Base-by-base conservation (phyloP, 2,888 invertebrate genomes). In the Agrochola circellaris region DNA sequence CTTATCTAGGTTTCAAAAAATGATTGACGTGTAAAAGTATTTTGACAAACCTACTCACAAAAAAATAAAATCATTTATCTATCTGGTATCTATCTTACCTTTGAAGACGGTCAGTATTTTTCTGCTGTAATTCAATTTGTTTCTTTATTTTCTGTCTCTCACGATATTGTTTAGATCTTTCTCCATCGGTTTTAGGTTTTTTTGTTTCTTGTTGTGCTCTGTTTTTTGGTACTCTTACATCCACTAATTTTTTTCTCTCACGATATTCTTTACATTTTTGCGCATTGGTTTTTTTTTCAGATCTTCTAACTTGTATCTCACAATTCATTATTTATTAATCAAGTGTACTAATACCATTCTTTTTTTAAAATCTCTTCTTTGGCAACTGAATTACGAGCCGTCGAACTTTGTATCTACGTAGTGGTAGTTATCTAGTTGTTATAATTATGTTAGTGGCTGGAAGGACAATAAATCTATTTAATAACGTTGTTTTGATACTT, bases 181-280 rank as follows among this genome's bases (percentile, higher is more conserved):
- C 64, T 42, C n/a, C 2, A 42, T 42, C 64, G 17, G 38, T 38
- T n/a, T 42, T 65, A 1, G 64, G 38, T 38, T 9, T 64, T 38
- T 17, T 42, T 17, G 9, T 17, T n/a, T 15, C 15, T 64, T n/a
- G 34, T 64, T 42, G 38, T n/a, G n/a, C 1, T n/a, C 17, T 42
- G 9, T n/a, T 65, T 65, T 65, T 42, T n/a, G 1, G 17, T 42
- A n/a, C 5, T 38, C 17, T 64, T 38, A 64, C 38, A 3, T 5
- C 0, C 8, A 17, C 5, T 2, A n/a, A 2, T 11, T 65, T 65
- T 65, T 65, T n/a, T 42, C 64, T 38, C n/a, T 42, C 38, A 17
- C 64, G 38, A 42, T 65, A 65, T n/a, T 65, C 64, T 65, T n/a
- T 65, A 42, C 64, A 65, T 42, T 65, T 65, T 42, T 65, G 64